phyloP scores from a whole-genome alignment of 2,113 vertebrate genomes.

The Dinomys branickii region DNA sequence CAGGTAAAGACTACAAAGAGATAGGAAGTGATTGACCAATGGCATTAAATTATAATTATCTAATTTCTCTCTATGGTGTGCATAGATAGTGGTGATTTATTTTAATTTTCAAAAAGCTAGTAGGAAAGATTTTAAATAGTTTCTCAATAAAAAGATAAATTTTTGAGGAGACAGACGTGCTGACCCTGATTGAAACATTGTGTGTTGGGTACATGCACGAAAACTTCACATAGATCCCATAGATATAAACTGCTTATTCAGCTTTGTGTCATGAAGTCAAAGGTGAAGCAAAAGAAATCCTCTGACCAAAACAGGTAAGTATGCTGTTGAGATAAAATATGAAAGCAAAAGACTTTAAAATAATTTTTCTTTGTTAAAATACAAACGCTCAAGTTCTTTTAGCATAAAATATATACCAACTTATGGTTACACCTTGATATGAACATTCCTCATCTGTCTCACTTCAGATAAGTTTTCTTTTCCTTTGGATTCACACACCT shows the following conservation, averaged over 20 bases:
- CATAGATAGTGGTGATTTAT: not conserved
- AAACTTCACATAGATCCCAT: not conserved
- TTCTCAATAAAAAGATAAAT: not conserved
- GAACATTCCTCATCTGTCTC: not conserved
- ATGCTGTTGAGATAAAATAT: not conserved
- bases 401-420: not conserved
- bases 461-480: not conserved
- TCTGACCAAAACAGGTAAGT: not conserved
- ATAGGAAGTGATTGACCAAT: not conserved
- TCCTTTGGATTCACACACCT: not conserved
- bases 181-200: not conserved
- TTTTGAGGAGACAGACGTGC: not conserved
- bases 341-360: not conserved
- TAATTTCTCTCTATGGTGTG: rapidly evolving
- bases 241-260: not conserved
- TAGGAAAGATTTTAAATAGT: not conserved
- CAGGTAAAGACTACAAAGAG: not conserved
- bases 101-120: not conserved
- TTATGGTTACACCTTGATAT: not conserved
- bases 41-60: not conserved
- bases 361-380: not conserved
- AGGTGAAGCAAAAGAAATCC: not conserved
- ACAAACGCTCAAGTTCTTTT: not conserved
- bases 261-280: not conserved
- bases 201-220: not conserved